Conservation (phyloP, 2,888 invertebrate genomes). For the Sesamia inferens region DNA sequence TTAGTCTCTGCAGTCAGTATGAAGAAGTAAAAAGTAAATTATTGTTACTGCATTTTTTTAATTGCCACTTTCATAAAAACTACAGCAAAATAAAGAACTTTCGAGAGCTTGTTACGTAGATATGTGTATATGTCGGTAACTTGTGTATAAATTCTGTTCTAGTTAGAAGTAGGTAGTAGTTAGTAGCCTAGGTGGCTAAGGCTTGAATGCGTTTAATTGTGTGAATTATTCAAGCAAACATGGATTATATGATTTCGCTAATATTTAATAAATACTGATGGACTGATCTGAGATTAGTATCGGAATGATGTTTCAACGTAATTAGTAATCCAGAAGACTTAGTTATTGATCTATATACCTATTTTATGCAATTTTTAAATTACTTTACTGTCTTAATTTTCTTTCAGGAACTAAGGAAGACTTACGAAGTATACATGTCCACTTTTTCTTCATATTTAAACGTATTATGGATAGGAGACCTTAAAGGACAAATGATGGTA, state of each 20-base stretch:
- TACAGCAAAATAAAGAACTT: background rate
- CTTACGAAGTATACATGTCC: too few relatives aligned
- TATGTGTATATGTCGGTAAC: background rate
- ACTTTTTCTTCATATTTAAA: background rate
- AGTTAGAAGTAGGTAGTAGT: background rate
- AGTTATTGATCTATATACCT: background rate
- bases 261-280: background rate
- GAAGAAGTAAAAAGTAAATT: constrained; percentile 7
- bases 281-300: background rate
- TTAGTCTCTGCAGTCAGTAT: constrained; percentile 21
- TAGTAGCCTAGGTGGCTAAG: background rate
- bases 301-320: background rate
- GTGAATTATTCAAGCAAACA: background rate
- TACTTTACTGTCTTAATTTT: too few relatives aligned
- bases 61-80: too few relatives aligned
- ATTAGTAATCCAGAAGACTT: background rate
- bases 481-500: background rate
- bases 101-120: background rate
- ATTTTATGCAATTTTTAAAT: background rate
- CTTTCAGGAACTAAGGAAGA: background rate
- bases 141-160: background rate
- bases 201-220: background rate
- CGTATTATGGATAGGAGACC: background rate
- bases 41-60: background rate
- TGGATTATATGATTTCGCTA: background rate